Evolutionary conservation across 2,888 invertebrate genomes (phyloP).

Genomic region (Heliconius charithonia): DNA sequence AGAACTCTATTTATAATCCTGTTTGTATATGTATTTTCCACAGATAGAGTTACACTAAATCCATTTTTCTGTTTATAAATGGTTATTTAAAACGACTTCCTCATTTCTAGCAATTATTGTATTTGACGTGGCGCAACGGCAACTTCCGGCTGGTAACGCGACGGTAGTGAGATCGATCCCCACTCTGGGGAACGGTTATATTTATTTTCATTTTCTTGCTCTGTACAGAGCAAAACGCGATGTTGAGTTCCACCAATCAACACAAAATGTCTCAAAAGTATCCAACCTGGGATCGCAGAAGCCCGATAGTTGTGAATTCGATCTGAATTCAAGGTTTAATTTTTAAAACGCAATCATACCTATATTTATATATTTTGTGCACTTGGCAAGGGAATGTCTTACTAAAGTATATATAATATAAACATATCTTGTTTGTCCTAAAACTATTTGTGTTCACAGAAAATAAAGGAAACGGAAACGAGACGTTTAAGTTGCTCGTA

Average conservation of each 20-base stretch:
- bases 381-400: not conserved
- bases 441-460: not conserved
- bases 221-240: not conserved
- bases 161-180: not conserved
- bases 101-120: not conserved
- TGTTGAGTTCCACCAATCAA: not conserved
- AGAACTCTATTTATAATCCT: constrained; percentile 20
- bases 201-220: not conserved
- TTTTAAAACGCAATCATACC: too few relatives aligned
- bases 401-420: too few relatives aligned
- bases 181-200: not conserved
- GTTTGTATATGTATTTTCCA: constrained; percentile 15
- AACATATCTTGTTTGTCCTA: not conserved
- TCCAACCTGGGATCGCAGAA: too few relatives aligned
- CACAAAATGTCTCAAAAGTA: too few relatives aligned
- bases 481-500: too few relatives aligned
- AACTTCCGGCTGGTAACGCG: not conserved
- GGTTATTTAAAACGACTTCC: not conserved
- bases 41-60: constrained; percentile 24
- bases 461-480: not conserved
- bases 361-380: too few relatives aligned
- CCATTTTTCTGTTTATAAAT: constrained; percentile 3
- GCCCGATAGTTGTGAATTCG: not conserved
- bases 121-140: not conserved
- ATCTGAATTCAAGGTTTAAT: not conserved